Base-by-base conservation (phyloP, 2,888 invertebrate species). In the Lithophane ornitopus region DNA sequence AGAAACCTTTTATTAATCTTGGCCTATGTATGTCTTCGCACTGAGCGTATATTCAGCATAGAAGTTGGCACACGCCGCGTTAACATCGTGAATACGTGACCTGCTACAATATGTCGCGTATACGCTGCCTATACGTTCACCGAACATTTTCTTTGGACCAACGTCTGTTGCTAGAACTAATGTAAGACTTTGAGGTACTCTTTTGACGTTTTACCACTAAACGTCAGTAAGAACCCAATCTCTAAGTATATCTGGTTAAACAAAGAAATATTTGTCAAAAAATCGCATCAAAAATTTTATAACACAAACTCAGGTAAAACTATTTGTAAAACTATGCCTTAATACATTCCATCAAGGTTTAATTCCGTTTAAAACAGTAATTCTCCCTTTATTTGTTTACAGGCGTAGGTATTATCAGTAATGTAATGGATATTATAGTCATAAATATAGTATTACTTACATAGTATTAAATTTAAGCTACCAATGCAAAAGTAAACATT, bases 401-500 rank as follows among this genome's bases (percentile, higher is more conserved):
- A 87, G 87, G 86, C 85, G 70, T 85, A 87, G 62, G 70, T 75
- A 81, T 59, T 76, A 39, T 76, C 71, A 80, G 39, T 74, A 72
- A 68, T 84, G 59, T 82, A 58, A 71, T 49, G 69, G 80, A 81
- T 69, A 82, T 68, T 59, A 59, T 26, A 61, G 46, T 68, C 46
- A 11, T 70, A 70, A 79, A n/a, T 34, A 63, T 74, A 68, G 41
- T 70, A 61, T 58, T 70, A 71, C 2, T 8, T 28, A n/a, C n/a
- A 66, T 65, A 70, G 66, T 77, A 58, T 58, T 74, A 68, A 62
- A 59, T 59, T 39, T 70, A 73, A 83, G 67, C 26, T 56, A 58
- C n/a, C 19, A 71, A 61, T 54, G 22, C 41, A 46, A 54, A 61
- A 44, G 6, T 41, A 69, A 28, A 76, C 68, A 81, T 69, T 85